Percentiles rank a stretch among this genome's conserved stretches.
phyloP scores from a whole-genome alignment of 2,888 invertebrate species.

The Drosophila demipolita region DNA sequence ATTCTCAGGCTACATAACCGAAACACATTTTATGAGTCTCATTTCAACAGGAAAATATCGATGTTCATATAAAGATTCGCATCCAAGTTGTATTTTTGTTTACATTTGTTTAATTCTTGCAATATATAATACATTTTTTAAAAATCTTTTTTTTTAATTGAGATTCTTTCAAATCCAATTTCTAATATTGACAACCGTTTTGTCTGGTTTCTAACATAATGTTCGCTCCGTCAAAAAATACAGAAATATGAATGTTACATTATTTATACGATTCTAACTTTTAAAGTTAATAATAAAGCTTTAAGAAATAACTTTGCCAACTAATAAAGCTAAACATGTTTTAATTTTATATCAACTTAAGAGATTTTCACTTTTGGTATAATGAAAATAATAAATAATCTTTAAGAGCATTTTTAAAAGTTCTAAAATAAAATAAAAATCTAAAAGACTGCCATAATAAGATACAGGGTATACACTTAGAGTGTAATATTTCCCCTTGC shows the following conservation, averaged over 20 bases:
- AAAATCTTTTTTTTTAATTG: background rate
- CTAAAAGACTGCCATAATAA: no score
- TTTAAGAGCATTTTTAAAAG: background rate
- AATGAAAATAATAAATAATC: background rate
- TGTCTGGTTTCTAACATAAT: background rate
- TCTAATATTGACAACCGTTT: background rate
- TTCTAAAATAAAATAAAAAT: background rate
- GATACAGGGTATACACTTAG: slow-evolving; percentile 12
- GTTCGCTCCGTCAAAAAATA: background rate
- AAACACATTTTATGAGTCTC: background rate
- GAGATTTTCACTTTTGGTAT: no score
- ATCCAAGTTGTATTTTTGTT: background rate
- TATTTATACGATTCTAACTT: background rate
- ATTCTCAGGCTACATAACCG: background rate
- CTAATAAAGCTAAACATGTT: background rate
- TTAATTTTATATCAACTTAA: no score
- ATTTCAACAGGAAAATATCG: background rate
- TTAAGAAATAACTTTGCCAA: background rate
- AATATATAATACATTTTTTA: background rate
- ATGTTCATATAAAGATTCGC: background rate
- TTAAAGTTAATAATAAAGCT: background rate
- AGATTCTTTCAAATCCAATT: background rate
- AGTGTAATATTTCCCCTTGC: background rate
- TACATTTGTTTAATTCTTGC: background rate
- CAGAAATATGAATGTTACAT: background rate